Evolutionary conservation across 2,888 invertebrate species (phyloP).

Genomic region (Pollenia angustigena): DNA sequence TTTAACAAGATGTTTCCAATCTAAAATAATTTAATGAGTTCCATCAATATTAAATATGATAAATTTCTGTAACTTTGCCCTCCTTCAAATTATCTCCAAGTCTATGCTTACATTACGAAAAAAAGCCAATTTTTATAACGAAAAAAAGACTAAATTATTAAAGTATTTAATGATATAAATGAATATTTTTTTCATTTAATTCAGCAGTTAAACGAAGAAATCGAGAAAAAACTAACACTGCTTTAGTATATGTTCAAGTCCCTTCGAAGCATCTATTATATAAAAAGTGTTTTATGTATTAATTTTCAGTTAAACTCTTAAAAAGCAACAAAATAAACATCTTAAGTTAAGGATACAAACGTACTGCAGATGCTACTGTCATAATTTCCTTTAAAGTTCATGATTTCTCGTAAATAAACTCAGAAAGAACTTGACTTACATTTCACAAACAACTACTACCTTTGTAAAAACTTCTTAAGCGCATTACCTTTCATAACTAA

Average conservation of each 20-base stretch:
- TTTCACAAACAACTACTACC: no score
- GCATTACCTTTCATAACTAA: no score
- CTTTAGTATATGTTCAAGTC: slow-evolving; percentile 33
- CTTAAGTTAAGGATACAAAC: no score
- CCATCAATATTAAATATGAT: no score
- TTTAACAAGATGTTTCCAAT: no score
- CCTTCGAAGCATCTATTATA: slow-evolving; percentile 38
- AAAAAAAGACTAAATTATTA: slow-evolving; percentile 39
- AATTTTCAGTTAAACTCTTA: slow-evolving; percentile 3
- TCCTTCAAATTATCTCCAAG: neutral
- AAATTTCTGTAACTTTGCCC: no score
- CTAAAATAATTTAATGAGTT: no score
- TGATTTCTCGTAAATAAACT: no score
- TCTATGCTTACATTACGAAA: slow-evolving; percentile 9
- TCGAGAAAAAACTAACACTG: slow-evolving; percentile 15
- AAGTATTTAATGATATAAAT: slow-evolving; percentile 37
- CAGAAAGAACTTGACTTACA: no score
- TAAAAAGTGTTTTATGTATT: slow-evolving; percentile 16
- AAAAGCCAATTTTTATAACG: slow-evolving; percentile 29
- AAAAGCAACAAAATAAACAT: slow-evolving; percentile 4
- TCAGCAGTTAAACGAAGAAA: slow-evolving; percentile 2
- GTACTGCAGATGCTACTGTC: no score
- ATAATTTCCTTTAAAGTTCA: no score
- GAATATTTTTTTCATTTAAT: neutral
- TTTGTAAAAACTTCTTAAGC: no score